Conservation (phyloP, 53 echinoderm and acorn worm genomes). For the Apostichopus leukothele region DNA sequence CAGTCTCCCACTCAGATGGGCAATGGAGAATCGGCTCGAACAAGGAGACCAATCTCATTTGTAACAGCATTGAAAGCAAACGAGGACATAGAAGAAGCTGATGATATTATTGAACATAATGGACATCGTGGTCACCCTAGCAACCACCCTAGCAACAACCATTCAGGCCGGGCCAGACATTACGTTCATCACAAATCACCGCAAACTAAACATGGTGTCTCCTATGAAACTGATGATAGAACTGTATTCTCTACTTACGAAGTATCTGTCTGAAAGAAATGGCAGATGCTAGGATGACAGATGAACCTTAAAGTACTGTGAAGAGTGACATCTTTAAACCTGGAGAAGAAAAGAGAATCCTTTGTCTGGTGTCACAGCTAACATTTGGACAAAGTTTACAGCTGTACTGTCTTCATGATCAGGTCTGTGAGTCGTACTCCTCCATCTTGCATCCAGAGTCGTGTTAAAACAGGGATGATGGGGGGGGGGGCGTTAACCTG, state of each 20-base stretch:
- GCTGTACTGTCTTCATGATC: background rate
- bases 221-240: conserved; percentile 39
- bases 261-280: conserved; percentile 56
- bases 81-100: conserved; percentile 72
- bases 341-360: background rate
- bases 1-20: conserved; percentile 40
- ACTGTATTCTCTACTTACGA: conserved; percentile 60
- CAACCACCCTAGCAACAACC: background rate
- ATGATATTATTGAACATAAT: conserved; percentile 48
- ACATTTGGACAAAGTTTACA: background rate
- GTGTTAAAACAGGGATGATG: too few species aligned
- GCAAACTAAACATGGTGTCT: conserved; percentile 14
- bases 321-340: background rate
- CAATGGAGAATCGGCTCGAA: conserved; percentile 69
- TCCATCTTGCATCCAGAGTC: background rate
- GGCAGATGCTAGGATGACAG: background rate
- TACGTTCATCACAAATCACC: conserved; percentile 39
- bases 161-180: conserved; percentile 23
- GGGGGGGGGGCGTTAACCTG: too few species aligned
- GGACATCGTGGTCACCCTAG: background rate
- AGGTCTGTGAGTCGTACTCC: too few species aligned
- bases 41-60: conserved; percentile 91
- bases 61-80: conserved; percentile 89
- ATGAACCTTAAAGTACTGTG: background rate
- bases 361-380: background rate